These are phyloP conservation scores for Mobula birostris DNA, from an alignment of 2,113 vertebrate genomes.

Conservation along the genomic window DNA sequence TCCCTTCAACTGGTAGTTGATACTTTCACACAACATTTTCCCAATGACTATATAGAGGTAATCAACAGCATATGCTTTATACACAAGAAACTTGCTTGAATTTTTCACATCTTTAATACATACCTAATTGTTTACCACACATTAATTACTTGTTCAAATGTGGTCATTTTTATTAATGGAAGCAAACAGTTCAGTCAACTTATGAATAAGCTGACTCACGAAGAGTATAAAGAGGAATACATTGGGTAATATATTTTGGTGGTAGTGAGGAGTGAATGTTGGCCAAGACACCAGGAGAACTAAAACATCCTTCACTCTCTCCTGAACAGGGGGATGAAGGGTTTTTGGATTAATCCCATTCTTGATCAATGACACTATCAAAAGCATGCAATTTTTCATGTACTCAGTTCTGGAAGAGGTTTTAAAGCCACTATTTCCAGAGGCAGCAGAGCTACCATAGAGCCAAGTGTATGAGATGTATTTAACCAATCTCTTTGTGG, in stretches of 20 bases:
- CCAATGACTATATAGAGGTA: neutral
- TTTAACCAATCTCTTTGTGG: neutral
- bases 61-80: neutral
- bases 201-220: neutral
- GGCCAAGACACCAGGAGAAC: neutral
- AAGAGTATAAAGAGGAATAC: neutral
- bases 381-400: no score
- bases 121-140: neutral
- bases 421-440: neutral
- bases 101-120: neutral
- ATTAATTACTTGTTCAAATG: neutral
- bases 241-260: neutral
- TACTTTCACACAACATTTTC: no score
- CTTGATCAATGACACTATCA: neutral
- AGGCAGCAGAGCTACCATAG: neutral
- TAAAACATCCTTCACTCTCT: neutral
- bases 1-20: no score
- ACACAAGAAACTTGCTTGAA: neutral
- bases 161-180: neutral
- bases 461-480: neutral
- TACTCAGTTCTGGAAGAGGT: neutral
- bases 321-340: neutral
- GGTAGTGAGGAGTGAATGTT: neutral
- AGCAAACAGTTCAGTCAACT: neutral
- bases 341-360: neutral